Percentiles rank a stretch among this genome's conserved stretches.
These are phyloP conservation scores for Chaetodon trifasciatus DNA, from an alignment of 2,797 vertebrate genomes.

Conservation along the genomic window DNA sequence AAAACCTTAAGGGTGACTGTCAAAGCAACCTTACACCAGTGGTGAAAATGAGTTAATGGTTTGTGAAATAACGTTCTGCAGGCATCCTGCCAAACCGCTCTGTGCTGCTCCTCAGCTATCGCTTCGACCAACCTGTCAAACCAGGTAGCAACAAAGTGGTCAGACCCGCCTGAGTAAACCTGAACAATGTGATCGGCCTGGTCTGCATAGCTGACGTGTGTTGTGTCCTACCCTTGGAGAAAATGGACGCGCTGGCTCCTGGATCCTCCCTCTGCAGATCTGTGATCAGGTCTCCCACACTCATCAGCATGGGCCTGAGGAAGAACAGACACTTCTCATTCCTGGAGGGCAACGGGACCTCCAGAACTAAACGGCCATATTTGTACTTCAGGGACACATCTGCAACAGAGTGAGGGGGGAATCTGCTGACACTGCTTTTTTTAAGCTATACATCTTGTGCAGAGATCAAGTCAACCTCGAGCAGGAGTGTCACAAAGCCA, in stretches of 20 bases:
- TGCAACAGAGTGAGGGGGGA: slow-evolving; percentile 57
- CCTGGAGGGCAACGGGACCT: slow-evolving; percentile 90
- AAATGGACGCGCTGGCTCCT: slow-evolving; percentile 83
- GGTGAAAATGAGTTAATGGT: background rate
- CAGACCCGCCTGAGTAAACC: background rate
- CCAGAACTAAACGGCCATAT: slow-evolving; percentile 90
- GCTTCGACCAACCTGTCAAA: slow-evolving; percentile 8
- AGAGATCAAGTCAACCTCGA: background rate
- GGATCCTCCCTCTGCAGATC: slow-evolving; percentile 91
- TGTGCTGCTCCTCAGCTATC: background rate
- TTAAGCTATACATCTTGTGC: background rate
- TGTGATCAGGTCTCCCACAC: slow-evolving; percentile 87
- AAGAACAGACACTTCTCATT: slow-evolving; percentile 91
- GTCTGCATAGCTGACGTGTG: background rate
- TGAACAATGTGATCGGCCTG: background rate
- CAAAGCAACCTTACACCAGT: background rate
- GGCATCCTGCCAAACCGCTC: background rate
- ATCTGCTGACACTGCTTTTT: background rate
- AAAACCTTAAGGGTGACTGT: background rate
- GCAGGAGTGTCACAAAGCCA: no score
- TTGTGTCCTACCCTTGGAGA: slow-evolving; percentile 82
- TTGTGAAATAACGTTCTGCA: background rate
- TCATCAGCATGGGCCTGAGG: slow-evolving; percentile 89
- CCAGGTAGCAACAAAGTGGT: background rate
- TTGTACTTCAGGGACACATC: slow-evolving; percentile 88